Percentiles rank a stretch among this genome's conserved stretches.
phyloP scores from a whole-genome alignment of 2,797 vertebrate genomes.

The Scyliorhinus canicula region DNA sequence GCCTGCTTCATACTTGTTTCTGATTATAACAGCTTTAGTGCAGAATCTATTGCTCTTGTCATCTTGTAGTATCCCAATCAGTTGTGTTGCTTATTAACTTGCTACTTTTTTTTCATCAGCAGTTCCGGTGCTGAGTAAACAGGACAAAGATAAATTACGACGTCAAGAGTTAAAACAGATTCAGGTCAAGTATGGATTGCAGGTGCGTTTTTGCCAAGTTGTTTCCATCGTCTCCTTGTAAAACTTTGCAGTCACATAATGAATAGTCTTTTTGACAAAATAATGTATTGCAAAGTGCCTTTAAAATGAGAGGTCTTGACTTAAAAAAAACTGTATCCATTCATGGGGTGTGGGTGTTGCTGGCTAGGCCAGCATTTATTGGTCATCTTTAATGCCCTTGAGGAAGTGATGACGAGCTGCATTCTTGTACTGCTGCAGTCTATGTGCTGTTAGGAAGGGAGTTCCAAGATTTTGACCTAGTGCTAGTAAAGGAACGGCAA shows the following conservation, averaged over 20 bases:
- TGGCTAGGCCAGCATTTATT: no score
- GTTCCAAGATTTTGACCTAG: no score
- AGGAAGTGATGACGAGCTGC: no score
- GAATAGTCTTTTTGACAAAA: background rate
- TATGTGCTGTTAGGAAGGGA: no score
- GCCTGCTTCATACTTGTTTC: background rate
- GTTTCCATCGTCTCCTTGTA: background rate
- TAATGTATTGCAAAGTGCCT: background rate
- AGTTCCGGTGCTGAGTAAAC: slow-evolving; percentile 71
- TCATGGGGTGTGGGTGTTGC: no score
- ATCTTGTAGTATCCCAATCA: background rate
- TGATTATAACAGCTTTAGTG: background rate
- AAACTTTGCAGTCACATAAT: background rate
- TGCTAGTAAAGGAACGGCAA: no score
- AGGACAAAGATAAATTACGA: slow-evolving; percentile 82
- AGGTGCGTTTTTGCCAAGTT: slow-evolving; percentile 62
- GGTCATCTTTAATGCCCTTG: no score
- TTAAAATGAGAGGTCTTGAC: background rate
- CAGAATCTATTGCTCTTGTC: background rate
- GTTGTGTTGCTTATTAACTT: background rate
- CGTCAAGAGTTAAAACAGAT: slow-evolving; percentile 90
- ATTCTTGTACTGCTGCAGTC: no score
- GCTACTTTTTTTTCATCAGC: slow-evolving; percentile 46
- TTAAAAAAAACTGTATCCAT: no score
- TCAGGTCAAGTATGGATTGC: slow-evolving; percentile 91